phyloP scores from a whole-genome alignment of 1,140 invertebrate genomes.

The Leptopilina boulardi region DNA sequence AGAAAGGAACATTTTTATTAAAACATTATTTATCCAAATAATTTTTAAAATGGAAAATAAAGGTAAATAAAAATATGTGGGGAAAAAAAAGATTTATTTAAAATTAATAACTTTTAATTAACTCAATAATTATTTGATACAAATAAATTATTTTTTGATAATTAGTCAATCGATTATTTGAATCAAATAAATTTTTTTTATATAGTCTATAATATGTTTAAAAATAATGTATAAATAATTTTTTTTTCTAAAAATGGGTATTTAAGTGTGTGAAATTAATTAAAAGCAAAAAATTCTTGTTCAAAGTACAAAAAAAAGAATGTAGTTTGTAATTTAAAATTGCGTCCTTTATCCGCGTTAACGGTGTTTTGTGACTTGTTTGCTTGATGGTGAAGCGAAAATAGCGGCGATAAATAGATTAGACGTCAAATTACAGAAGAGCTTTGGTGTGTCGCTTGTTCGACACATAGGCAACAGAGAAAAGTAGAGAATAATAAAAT shows the following conservation, averaged over 20 bases:
- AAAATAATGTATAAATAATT: too few relatives aligned
- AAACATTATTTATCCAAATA: not conserved
- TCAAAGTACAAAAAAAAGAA: not conserved
- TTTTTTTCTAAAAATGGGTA: too few relatives aligned
- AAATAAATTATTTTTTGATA: too few relatives aligned
- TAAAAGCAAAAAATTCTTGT: not conserved
- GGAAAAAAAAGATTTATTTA: too few relatives aligned
- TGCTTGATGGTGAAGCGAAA: not conserved
- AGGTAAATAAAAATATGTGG: too few relatives aligned
- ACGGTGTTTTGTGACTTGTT: not conserved
- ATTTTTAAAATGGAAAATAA: not conserved
- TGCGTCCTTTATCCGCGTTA: not conserved
- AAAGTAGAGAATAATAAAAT: conserved; percentile 19
- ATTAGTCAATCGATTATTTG: too few relatives aligned
- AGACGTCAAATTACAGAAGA: conserved; percentile 30
- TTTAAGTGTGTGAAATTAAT: not conserved
- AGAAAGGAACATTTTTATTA: not conserved
- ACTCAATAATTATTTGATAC: too few relatives aligned
- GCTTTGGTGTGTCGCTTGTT: conserved; percentile 18
- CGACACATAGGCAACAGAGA: not conserved
- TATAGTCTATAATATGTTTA: too few relatives aligned
- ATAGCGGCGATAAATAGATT: conserved; percentile 22
- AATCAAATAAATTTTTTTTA: too few relatives aligned
- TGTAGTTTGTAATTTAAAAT: not conserved
- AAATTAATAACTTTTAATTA: too few relatives aligned